These are phyloP conservation scores for Aptenodytes forsteri DNA, from an alignment of 2,113 vertebrate genomes.

Conservation along the genomic window DNA sequence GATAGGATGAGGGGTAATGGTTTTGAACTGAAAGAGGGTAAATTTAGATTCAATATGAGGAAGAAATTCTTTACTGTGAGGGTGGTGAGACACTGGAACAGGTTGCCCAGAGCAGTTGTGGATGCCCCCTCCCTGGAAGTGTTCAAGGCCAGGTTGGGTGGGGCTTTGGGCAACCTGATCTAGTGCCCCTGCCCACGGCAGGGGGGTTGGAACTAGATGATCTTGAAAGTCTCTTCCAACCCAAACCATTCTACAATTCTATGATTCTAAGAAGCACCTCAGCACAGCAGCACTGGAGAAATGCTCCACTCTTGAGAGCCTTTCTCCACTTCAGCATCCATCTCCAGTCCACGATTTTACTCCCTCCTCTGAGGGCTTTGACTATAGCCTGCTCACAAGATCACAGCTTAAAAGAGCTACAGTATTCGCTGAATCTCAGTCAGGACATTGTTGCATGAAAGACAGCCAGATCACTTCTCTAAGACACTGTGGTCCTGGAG, in stretches of 20 bases:
- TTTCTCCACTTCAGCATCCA: not conserved
- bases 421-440: not conserved
- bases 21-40: not conserved
- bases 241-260: not conserved
- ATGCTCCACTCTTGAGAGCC: not conserved
- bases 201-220: not conserved
- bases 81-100: not conserved
- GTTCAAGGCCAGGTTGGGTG: not conserved
- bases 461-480: not conserved
- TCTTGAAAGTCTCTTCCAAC: not conserved
- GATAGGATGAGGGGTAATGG: accelerated
- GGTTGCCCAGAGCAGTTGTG: not conserved
- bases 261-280: not conserved
- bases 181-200: not conserved
- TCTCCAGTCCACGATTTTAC: not conserved
- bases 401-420: not conserved
- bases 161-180: not conserved
- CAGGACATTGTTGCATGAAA: not conserved
- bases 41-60: not conserved
- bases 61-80: not conserved
- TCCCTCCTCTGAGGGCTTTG: not conserved
- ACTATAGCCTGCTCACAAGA: not conserved
- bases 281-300: not conserved
- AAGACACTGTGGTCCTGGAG: not conserved
- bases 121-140: not conserved